Base-by-base conservation (phyloP, 2,113 vertebrate species). In the Eleginops maclovinus region DNA sequence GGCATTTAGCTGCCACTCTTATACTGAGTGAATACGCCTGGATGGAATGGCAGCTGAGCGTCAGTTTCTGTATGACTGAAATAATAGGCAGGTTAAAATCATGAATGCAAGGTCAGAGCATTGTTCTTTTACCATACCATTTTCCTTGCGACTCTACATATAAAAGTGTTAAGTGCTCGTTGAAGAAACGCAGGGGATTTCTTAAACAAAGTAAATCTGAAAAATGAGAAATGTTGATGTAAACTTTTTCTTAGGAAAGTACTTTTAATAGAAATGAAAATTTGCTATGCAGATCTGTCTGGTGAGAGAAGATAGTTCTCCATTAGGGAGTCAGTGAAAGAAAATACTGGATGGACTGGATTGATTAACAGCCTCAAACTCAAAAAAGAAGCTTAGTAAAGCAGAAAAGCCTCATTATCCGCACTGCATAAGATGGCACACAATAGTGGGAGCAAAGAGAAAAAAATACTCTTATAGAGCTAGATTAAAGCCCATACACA, bases 11-110 rank as follows among this genome's bases (percentile, higher is more conserved):
- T 75, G 85, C 62, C 59, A 68, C 43, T 65, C 44, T 72, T 15
- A 63, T 72, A 77, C 63, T 67, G 65, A 79, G 58, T 70, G 58
- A 75, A 83, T 79, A 67, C 68, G 41, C 50, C 54, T 58, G 61
- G 31, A 63, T n/a, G 69, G 47, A 82, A 58, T 28, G 77, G 40
- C 2, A 44, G 55, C 28, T 41, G 54, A 64, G 74, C 64, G 16
- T 31, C 14, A 17, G 41, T 26, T 73, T 22, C 59, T 62, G 19
- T 76, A 62, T 36, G 50, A 56, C 44, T 58, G 28, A 59, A 80
- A 79, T 75, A 78, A 79, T 51, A 66, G 72, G 22, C 14, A 22
- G 50, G 4, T 28, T 28, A 40, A 55, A 59, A 70, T 59, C 53
- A 51, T 22, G 3, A 72, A 59, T 60, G 55, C 7, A 61, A 71